phyloP scores from a whole-genome alignment of 2,797 vertebrate species.

The Clamator glandarius region DNA sequence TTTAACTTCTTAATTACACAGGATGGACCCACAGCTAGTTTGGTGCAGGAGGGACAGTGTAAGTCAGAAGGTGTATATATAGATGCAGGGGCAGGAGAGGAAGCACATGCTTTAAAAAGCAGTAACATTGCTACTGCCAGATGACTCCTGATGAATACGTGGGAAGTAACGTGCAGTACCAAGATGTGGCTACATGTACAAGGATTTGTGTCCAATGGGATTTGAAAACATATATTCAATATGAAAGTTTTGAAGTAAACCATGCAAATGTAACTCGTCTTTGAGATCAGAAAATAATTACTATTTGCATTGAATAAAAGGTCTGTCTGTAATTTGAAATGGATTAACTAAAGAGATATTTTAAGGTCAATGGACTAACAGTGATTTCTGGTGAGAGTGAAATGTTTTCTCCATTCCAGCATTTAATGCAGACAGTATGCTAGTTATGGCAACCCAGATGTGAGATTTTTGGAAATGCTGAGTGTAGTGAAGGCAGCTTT shows the following conservation, averaged over 20 bases:
- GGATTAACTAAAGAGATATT: neutral
- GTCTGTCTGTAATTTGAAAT: neutral
- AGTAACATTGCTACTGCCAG: neutral
- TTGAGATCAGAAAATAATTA: neutral
- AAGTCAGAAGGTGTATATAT: conserved; percentile 1
- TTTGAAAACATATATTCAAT: neutral
- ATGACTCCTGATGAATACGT: neutral
- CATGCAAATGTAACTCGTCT: neutral
- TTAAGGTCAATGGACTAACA: neutral
- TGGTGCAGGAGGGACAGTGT: neutral
- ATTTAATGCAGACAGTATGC: neutral
- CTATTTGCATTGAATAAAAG: neutral
- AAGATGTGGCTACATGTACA: neutral
- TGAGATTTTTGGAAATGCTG: neutral
- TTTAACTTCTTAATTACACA: conserved; percentile 10
- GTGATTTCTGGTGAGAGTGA: neutral
- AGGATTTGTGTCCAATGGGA: neutral
- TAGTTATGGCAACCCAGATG: neutral
- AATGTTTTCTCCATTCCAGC: neutral
- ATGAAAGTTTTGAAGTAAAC: neutral
- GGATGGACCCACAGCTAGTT: neutral
- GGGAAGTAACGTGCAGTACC: neutral
- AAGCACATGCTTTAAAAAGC: neutral
- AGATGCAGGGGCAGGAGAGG: neutral
- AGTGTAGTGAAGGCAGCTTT: neutral